These are phyloP conservation scores for Procambarus clarkii DNA, from an alignment of 1,140 invertebrate genomes.

Conservation along the genomic window DNA sequence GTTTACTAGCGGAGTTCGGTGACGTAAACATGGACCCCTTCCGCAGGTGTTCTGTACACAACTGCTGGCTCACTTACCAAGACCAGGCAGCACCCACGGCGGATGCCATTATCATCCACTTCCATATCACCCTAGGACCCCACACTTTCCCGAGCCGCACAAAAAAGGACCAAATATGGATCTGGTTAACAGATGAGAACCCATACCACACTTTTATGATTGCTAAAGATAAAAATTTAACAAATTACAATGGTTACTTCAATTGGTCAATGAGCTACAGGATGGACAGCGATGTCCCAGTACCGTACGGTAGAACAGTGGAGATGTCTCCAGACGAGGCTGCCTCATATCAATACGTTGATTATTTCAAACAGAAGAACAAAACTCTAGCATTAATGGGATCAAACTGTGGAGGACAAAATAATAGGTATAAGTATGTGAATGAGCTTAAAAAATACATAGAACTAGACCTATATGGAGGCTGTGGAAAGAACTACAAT, in stretches of 20 bases:
- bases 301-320: slow-evolving; percentile 82
- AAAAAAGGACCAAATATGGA: slow-evolving; percentile 78
- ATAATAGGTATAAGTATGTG: slow-evolving; percentile 80
- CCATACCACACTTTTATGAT: slow-evolving; percentile 78
- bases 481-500: slow-evolving; percentile 76
- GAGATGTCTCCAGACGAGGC: slow-evolving; percentile 51
- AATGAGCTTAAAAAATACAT: slow-evolving; percentile 79
- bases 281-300: slow-evolving; percentile 82
- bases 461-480: slow-evolving; percentile 80
- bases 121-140: slow-evolving; percentile 77
- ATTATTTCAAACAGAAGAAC: slow-evolving; percentile 63
- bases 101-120: slow-evolving; percentile 80
- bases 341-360: slow-evolving; percentile 12
- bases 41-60: slow-evolving; percentile 78
- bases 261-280: slow-evolving; percentile 88
- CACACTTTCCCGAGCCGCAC: slow-evolving; percentile 75
- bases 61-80: slow-evolving; percentile 78
- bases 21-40: slow-evolving; percentile 76
- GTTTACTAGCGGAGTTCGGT: slow-evolving; percentile 72
- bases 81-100: slow-evolving; percentile 75
- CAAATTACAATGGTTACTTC: slow-evolving; percentile 79
- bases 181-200: slow-evolving; percentile 81
- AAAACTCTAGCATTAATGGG: slow-evolving; percentile 80
- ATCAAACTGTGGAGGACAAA: slow-evolving; percentile 80
- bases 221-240: slow-evolving; percentile 73